phyloP scores from a whole-genome alignment of 2,113 vertebrate genomes.

The Alectura lathami region DNA sequence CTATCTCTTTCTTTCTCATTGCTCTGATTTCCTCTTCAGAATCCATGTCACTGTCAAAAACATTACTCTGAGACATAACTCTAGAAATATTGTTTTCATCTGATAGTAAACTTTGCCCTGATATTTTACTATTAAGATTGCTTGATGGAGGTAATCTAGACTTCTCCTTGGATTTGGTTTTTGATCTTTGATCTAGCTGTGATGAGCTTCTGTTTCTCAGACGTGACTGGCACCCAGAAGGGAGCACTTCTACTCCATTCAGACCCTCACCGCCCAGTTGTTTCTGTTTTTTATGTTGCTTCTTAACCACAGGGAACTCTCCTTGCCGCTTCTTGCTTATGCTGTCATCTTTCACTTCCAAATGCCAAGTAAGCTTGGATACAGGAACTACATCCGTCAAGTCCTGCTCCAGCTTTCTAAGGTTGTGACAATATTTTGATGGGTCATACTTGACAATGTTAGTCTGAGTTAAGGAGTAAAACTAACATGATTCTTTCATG shows the following conservation, averaged over 20 bases:
- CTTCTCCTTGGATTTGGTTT: not conserved
- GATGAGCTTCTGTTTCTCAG: not conserved
- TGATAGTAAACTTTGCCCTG: not conserved
- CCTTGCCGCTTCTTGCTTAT: slow-evolving; percentile 84
- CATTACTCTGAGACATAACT: not conserved
- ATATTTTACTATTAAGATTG: not conserved
- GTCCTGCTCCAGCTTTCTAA: slow-evolving; percentile 83
- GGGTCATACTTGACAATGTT: slow-evolving; percentile 91
- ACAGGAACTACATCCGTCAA: slow-evolving; percentile 71
- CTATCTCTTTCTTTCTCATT: slow-evolving; percentile 66
- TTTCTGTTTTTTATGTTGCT: slow-evolving; percentile 12
- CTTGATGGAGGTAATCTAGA: not conserved
- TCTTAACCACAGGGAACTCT: slow-evolving; percentile 74
- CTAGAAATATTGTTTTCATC: not conserved
- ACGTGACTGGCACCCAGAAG: not conserved
- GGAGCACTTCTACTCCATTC: not conserved
- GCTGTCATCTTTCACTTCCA: slow-evolving; percentile 79
- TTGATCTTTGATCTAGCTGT: not conserved
- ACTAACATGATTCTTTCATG: not conserved
- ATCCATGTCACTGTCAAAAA: slow-evolving; percentile 72
- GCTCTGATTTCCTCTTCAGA: slow-evolving; percentile 83
- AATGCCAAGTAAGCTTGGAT: slow-evolving; percentile 85
- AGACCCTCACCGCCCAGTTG: not conserved
- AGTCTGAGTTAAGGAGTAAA: slow-evolving; percentile 75
- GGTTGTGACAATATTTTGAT: slow-evolving; percentile 95